Evolutionary conservation across 1,140 invertebrate genomes (phyloP).

Genomic region (Zaprionus gabonicus): DNA sequence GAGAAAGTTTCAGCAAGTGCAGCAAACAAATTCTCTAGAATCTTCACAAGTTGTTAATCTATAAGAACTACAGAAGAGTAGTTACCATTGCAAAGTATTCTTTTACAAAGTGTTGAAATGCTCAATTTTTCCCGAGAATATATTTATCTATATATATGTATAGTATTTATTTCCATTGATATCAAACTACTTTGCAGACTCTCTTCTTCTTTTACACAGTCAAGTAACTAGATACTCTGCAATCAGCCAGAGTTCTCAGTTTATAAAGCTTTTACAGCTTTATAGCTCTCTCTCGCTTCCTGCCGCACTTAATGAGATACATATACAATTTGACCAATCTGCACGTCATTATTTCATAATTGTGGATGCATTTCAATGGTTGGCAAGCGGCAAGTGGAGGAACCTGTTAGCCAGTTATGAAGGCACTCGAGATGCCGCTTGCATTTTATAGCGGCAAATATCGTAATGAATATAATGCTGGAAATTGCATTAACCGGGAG

Average conservation of each 20-base stretch:
- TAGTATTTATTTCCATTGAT: too few relatives aligned
- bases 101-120: too few relatives aligned
- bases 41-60: too few relatives aligned
- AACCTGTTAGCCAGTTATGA: slow-evolving; percentile 11
- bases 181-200: too few relatives aligned
- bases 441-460: slow-evolving; percentile 10
- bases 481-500: background rate
- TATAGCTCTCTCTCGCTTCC: background rate
- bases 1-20: too few relatives aligned
- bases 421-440: slow-evolving; percentile 4
- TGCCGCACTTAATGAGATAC: slow-evolving; percentile 1
- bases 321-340: slow-evolving; percentile 16
- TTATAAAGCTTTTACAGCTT: background rate
- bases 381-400: background rate
- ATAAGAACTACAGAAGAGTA: too few relatives aligned
- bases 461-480: slow-evolving; percentile 38
- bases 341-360: background rate
- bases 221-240: background rate
- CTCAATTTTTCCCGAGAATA: too few relatives aligned
- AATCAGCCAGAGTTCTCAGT: background rate
- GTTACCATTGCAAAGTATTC: too few relatives aligned
- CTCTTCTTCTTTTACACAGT: too few relatives aligned
- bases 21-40: too few relatives aligned
- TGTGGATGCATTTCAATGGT: slow-evolving; percentile 10
- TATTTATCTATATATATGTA: too few relatives aligned